Conservation (phyloP, 2,888 invertebrate species). For the Mongoloraphidia duomilia region DNA sequence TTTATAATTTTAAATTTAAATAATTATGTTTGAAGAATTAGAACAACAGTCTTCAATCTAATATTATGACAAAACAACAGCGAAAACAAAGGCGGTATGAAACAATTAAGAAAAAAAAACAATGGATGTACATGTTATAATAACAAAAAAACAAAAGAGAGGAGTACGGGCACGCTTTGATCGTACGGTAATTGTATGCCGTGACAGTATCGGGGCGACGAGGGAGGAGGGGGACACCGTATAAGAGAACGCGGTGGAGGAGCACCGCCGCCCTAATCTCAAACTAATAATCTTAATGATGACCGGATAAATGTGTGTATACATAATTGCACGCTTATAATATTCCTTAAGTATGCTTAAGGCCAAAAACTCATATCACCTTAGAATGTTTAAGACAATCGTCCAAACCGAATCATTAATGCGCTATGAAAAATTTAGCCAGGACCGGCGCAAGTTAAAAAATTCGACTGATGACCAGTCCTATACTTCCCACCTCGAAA, state of each 20-base stretch:
- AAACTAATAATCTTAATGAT: constrained; percentile 31
- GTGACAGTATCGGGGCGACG: constrained; percentile 2
- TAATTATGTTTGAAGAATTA: too few relatives aligned
- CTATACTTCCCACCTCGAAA: too few relatives aligned
- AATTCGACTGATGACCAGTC: too few relatives aligned
- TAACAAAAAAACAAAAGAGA: constrained; percentile 5
- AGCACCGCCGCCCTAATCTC: constrained; percentile 24
- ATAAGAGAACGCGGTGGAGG: background rate
- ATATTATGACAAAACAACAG: too few relatives aligned
- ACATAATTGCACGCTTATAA: constrained; percentile 29
- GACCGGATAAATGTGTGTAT: constrained; percentile 30
- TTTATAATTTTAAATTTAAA: too few relatives aligned
- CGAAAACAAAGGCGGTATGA: too few relatives aligned
- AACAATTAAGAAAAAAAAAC: too few relatives aligned
- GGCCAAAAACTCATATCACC: constrained; percentile 27
- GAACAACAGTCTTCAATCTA: too few relatives aligned
- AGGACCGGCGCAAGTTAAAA: too few relatives aligned
- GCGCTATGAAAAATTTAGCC: constrained; percentile 3
- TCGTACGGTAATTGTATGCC: constrained; percentile 5
- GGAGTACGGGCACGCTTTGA: constrained; percentile 11
- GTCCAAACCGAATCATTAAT: constrained; percentile 16
- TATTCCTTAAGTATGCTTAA: constrained; percentile 26
- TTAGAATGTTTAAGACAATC: constrained; percentile 17
- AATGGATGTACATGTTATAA: too few relatives aligned
- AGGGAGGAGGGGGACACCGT: constrained; percentile 1